Evolutionary conservation across 2,797 vertebrate species (phyloP).

Genomic region (Pseudochirops cupreus): DNA sequence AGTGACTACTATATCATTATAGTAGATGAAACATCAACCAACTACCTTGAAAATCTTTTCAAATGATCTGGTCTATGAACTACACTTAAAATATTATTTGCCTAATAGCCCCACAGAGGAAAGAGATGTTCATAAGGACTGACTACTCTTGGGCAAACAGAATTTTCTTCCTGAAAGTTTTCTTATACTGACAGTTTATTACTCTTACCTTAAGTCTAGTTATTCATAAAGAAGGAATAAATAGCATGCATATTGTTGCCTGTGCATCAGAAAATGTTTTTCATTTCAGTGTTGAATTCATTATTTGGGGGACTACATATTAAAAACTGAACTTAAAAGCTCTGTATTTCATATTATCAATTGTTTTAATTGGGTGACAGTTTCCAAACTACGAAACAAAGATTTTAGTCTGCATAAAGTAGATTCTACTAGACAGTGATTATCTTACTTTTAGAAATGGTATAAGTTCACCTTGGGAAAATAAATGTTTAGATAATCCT

Average conservation of each 20-base stretch:
- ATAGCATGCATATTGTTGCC: not conserved
- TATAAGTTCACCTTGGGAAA: slow-evolving; percentile 18
- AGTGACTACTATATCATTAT: not conserved
- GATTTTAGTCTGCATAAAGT: slow-evolving; percentile 15
- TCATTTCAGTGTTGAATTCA: slow-evolving; percentile 13
- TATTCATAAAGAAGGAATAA: slow-evolving; percentile 48
- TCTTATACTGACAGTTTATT: not conserved
- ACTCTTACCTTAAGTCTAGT: slow-evolving; percentile 8
- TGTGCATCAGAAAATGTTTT: not conserved
- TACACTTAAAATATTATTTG: not conserved
- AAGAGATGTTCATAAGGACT: not conserved
- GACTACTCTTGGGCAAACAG: not conserved
- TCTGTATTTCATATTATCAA: slow-evolving; percentile 18
- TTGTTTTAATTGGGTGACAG: not conserved
- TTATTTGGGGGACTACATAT: slow-evolving; percentile 22
- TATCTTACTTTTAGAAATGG: slow-evolving; percentile 44
- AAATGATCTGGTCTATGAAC: not conserved
- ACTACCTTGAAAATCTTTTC: slow-evolving; percentile 3
- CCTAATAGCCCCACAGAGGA: slow-evolving; percentile 22
- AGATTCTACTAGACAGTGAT: not conserved
- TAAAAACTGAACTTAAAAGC: slow-evolving; percentile 37
- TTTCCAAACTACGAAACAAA: slow-evolving; percentile 27
- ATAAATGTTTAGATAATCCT: not conserved
- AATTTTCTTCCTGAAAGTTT: slow-evolving; percentile 11
- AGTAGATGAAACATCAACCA: not conserved